Conservation (phyloP, 2,113 vertebrate genomes). For the Hylia prasina region DNA sequence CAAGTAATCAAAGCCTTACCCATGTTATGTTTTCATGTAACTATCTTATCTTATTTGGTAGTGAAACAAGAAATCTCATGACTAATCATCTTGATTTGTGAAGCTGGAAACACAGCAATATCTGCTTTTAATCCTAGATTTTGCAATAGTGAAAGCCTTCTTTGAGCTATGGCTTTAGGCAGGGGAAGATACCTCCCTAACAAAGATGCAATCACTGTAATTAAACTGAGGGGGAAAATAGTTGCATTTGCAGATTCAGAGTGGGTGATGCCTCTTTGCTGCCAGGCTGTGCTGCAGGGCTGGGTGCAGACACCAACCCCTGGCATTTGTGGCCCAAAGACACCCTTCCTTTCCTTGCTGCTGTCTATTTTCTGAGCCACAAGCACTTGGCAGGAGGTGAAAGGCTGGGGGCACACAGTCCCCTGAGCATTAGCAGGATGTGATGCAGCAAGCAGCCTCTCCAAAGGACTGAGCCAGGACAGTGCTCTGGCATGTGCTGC, state of each 20-base stretch:
- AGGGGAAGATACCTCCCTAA: not conserved
- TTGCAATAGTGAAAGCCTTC: not conserved
- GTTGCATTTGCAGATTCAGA: not conserved
- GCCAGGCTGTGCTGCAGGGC: not conserved
- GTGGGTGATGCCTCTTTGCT: not conserved
- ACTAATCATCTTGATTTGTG: not conserved
- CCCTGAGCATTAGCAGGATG: not conserved
- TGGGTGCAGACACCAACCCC: not conserved
- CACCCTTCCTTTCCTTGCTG: not conserved
- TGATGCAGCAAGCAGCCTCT: not conserved
- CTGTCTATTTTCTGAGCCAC: not conserved
- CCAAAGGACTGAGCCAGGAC: not conserved
- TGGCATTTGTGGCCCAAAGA: not conserved
- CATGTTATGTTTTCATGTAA: not conserved
- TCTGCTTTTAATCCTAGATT: not conserved
- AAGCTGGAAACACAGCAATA: not conserved
- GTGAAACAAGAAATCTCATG: not conserved
- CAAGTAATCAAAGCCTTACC: not conserved
- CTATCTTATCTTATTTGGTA: not conserved
- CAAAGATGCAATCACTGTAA: not conserved
- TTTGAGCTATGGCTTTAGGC: not conserved
- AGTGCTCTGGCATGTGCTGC: not conserved
- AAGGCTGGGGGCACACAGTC: not conserved
- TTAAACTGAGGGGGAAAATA: not conserved
- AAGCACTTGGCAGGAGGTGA: not conserved